Evolutionary conservation across 2,113 vertebrate species (phyloP).

Genomic region (Microcebus ravelobensis): DNA sequence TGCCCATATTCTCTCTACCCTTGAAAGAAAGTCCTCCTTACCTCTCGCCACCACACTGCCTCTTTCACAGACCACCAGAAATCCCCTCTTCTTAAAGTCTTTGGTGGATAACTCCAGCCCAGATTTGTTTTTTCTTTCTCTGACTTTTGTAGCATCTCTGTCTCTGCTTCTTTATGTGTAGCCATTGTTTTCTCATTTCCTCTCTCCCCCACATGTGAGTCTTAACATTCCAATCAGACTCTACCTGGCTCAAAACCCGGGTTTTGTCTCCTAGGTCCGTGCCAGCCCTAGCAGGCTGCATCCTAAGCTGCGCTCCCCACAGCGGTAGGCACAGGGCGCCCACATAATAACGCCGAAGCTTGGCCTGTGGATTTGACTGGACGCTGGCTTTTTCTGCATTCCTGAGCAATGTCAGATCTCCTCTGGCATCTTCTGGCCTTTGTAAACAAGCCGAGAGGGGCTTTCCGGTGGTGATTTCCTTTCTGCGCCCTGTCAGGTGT

Average conservation of each 20-base stretch:
- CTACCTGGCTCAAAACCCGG: background rate
- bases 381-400: background rate
- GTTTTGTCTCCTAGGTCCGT: background rate
- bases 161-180: background rate
- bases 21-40: background rate
- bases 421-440: background rate
- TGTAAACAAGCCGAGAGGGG: background rate
- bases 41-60: background rate
- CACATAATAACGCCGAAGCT: background rate
- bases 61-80: background rate
- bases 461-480: background rate
- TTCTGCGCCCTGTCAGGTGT: background rate
- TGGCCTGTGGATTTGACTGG: background rate
- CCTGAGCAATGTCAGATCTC: background rate
- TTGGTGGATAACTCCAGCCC: background rate
- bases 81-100: background rate
- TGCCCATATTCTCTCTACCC: background rate
- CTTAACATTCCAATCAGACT: background rate
- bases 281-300: background rate
- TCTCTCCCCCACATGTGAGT: background rate
- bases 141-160: background rate
- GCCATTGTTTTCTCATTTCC: background rate
- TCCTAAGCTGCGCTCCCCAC: background rate
- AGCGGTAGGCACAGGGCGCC: background rate
- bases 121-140: background rate